phyloP scores from a whole-genome alignment of 2,888 invertebrate genomes.

The Leptura quadrifasciata region DNA sequence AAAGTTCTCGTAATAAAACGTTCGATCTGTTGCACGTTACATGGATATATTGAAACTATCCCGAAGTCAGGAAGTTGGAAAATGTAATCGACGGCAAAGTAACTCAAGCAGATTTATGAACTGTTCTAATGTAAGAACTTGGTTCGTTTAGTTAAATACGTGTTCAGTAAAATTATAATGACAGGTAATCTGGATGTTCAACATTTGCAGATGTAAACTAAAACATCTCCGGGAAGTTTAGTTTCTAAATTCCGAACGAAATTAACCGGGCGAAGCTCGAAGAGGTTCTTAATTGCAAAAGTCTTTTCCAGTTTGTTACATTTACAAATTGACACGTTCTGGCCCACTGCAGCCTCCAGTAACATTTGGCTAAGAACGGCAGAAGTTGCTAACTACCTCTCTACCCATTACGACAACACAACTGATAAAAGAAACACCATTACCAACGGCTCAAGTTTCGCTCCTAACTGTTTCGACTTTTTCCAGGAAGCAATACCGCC shows the following conservation, averaged over 20 bases:
- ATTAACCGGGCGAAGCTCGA: constrained; percentile 65
- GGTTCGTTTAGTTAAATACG: constrained; percentile 65
- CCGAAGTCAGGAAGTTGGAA: constrained; percentile 51
- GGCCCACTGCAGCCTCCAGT: constrained; percentile 52
- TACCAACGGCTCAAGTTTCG: constrained; percentile 64
- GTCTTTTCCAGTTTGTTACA: constrained; percentile 72
- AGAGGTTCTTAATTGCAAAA: constrained; percentile 71
- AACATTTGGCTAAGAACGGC: constrained; percentile 64
- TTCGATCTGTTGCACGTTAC: constrained; percentile 56
- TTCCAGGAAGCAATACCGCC: constrained; percentile 50
- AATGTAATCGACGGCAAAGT: constrained; percentile 61
- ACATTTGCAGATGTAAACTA: constrained; percentile 63
- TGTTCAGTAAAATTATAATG: constrained; percentile 66
- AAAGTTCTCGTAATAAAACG: constrained; percentile 54
- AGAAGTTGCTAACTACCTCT: constrained; percentile 69
- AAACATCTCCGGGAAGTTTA: constrained; percentile 57
- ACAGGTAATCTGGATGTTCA: constrained; percentile 65
- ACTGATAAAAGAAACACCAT: constrained; percentile 70
- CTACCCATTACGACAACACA: constrained; percentile 67
- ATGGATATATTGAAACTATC: constrained; percentile 56
- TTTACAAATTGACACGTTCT: constrained; percentile 73
- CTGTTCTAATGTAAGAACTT: constrained; percentile 64
- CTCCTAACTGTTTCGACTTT: constrained; percentile 49
- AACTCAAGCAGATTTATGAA: constrained; percentile 64
- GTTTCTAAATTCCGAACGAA: constrained; percentile 58